phyloP scores from a whole-genome alignment of 2,797 vertebrate genomes.

The Siniperca obscura region DNA sequence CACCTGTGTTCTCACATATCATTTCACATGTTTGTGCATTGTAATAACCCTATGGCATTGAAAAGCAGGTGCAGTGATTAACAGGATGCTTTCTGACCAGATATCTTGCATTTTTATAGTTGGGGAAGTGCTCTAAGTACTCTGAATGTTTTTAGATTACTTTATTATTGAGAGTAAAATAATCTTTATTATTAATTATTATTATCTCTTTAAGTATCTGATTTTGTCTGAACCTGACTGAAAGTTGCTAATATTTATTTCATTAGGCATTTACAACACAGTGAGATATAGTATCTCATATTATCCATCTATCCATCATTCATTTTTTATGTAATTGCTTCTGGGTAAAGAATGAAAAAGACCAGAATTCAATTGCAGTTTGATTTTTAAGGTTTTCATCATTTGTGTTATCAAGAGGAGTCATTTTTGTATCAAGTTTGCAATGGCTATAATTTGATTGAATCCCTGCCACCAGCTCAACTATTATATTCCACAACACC shows the following conservation, averaged over 20 bases:
- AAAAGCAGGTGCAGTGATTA: neutral
- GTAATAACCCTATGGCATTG: neutral
- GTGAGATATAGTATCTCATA: slow-evolving; percentile 55
- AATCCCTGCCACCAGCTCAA: slow-evolving; percentile 67
- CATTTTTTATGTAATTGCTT: slow-evolving; percentile 65
- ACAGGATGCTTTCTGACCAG: neutral
- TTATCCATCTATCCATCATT: slow-evolving; percentile 53
- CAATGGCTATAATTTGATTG: slow-evolving; percentile 67
- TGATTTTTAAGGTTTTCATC: slow-evolving; percentile 70
- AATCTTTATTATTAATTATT: slow-evolving; percentile 9
- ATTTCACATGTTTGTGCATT: neutral
- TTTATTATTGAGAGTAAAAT: slow-evolving; percentile 31
- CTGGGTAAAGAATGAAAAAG: slow-evolving; percentile 63
- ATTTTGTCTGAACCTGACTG: slow-evolving; percentile 30
- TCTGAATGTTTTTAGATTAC: slow-evolving; percentile 5
- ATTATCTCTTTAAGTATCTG: neutral
- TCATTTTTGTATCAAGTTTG: slow-evolving; percentile 71
- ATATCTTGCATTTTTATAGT: neutral
- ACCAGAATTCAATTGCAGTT: slow-evolving; percentile 56
- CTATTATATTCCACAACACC: slow-evolving; percentile 71
- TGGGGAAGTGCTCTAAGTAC: neutral
- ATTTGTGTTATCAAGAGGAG: slow-evolving; percentile 63
- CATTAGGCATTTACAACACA: slow-evolving; percentile 57
- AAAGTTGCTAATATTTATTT: slow-evolving; percentile 46
- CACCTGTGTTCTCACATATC: neutral